These are phyloP conservation scores for Coptodon rendalli DNA, from an alignment of 2,113 vertebrate genomes.

Conservation along the genomic window DNA sequence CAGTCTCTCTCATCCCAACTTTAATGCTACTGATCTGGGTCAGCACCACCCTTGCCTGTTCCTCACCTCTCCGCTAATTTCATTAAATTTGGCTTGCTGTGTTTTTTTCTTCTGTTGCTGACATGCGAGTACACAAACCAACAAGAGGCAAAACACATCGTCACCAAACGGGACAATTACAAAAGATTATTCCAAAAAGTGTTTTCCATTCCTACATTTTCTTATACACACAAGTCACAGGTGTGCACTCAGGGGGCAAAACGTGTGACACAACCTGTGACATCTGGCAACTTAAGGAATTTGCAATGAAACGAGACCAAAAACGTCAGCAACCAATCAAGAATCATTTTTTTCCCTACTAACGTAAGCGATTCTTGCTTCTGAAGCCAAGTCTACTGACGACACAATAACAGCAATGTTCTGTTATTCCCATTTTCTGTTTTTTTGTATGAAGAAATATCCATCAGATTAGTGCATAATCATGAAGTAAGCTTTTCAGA, in stretches of 20 bases:
- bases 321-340: not conserved
- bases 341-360: rapidly evolving
- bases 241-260: not conserved
- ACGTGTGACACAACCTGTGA: not conserved
- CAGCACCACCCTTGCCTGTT: not conserved
- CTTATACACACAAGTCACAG: not conserved
- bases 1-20: not conserved
- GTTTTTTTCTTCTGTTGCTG: rapidly evolving
- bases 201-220: not conserved
- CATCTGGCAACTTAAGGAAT: not conserved
- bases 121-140: not conserved
- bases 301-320: not conserved
- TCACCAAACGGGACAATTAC: not conserved
- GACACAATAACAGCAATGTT: not conserved
- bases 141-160: not conserved
- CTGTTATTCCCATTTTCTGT: not conserved
- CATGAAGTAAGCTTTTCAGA: not conserved
- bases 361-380: not conserved
- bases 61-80: not conserved
- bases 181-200: not conserved
- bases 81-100: not conserved
- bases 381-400: not conserved
- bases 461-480: not conserved
- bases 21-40: not conserved
- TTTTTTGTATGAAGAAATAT: not conserved